Evolutionary conservation across 35 echinoderm and acorn worm species (phyloP).

Genomic region (Apostichopus parvimensis): DNA sequence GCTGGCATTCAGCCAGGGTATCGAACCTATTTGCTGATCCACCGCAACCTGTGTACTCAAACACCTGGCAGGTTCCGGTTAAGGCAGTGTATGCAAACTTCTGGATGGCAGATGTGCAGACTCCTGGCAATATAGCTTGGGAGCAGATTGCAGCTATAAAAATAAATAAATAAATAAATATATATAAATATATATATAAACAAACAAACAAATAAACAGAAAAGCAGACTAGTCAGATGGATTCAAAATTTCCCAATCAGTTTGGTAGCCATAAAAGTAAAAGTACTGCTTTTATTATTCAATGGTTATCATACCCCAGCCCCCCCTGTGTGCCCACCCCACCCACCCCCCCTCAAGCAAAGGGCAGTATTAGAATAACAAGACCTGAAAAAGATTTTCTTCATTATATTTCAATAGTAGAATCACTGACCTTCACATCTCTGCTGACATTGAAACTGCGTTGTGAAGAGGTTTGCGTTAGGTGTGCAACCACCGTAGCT

Average conservation of each 20-base stretch:
- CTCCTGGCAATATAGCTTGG: neutral
- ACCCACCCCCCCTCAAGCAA: too few relatives aligned
- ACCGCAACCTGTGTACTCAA: neutral
- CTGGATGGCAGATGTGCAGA: neutral
- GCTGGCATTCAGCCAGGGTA: neutral
- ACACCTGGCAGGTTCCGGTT: neutral
- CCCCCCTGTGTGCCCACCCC: too few relatives aligned
- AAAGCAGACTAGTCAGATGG: too few relatives aligned
- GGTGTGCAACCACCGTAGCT: neutral
- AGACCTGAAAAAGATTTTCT: too few relatives aligned
- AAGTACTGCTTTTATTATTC: neutral
- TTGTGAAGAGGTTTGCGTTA: neutral
- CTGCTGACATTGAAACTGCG: neutral
- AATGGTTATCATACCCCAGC: too few relatives aligned
- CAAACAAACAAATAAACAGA: too few relatives aligned
- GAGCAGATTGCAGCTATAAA: neutral
- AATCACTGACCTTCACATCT: conserved; percentile 4
- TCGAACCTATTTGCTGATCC: conserved; percentile 1
- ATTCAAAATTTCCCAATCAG: too few relatives aligned
- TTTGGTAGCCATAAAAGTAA: neutral
- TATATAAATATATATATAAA: too few relatives aligned
- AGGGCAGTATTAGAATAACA: too few relatives aligned
- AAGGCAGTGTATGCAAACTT: neutral
- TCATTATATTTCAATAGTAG: too few relatives aligned
- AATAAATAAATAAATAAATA: neutral